Evolutionary conservation across 2,113 vertebrate species (phyloP).

Genomic region (Circaetus gallicus): DNA sequence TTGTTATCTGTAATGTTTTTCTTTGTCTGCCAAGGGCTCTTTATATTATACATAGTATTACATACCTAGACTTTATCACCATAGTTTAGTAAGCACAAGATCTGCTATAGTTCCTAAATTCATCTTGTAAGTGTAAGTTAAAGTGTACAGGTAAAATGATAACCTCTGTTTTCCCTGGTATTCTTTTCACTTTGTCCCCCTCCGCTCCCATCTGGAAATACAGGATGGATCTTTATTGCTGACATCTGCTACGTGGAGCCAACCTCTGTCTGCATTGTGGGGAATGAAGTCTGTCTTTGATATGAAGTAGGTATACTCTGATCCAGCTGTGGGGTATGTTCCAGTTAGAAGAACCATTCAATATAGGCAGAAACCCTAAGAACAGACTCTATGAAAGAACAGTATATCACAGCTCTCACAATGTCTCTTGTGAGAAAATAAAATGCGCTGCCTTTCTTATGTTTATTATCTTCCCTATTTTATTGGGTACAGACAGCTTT

Average conservation of each 20-base stretch:
- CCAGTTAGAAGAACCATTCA: neutral
- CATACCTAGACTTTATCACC: neutral
- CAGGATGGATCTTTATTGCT: slow-evolving; percentile 95
- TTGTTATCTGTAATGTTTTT: neutral
- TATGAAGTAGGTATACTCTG: slow-evolving; percentile 89
- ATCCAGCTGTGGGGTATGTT: neutral
- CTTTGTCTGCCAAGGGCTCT: neutral
- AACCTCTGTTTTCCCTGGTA: neutral
- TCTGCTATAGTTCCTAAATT: neutral
- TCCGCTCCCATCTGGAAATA: neutral
- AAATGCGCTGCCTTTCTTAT: neutral
- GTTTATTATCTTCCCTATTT: neutral
- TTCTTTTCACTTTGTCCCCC: neutral
- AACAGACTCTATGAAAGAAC: neutral
- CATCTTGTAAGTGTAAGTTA: neutral
- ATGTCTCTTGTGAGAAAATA: neutral
- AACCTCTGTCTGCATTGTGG: slow-evolving; percentile 95
- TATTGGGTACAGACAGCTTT: neutral
- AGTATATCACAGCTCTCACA: neutral
- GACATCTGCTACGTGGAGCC: slow-evolving; percentile 96
- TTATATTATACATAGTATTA: neutral
- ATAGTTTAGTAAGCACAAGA: neutral
- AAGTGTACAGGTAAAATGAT: neutral
- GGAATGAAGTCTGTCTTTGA: slow-evolving; percentile 99
- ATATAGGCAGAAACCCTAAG: neutral